phyloP scores from a whole-genome alignment of 2,797 vertebrate species.

The Ispidina picta region DNA sequence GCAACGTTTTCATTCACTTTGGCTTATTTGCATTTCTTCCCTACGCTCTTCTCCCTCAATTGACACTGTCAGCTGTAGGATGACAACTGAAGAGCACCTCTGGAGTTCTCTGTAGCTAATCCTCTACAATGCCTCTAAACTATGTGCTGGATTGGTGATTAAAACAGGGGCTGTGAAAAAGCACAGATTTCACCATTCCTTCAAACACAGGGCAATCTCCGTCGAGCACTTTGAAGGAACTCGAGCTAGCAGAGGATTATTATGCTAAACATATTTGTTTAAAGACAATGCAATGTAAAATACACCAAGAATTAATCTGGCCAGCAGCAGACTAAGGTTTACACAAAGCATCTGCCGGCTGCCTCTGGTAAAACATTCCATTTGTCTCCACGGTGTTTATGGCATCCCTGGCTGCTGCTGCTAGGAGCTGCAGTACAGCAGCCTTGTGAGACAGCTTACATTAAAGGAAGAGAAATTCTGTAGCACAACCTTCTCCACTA shows the following conservation, averaged over 20 bases:
- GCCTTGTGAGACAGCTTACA: conserved; percentile 14
- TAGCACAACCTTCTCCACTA: neutral
- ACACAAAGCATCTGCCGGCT: conserved; percentile 38
- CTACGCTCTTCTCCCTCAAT: conserved; percentile 1
- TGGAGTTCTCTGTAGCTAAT: conserved; percentile 32
- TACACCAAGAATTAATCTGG: neutral
- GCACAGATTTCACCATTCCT: neutral
- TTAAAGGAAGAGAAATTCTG: conserved; percentile 41
- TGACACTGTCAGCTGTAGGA: conserved; percentile 22
- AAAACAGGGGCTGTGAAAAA: conserved; percentile 9
- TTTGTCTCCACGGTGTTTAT: conserved; percentile 46
- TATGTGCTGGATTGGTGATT: neutral
- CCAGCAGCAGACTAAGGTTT: conserved; percentile 13
- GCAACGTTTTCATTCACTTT: neutral
- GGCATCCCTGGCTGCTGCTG: conserved; percentile 39
- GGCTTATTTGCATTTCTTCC: conserved; percentile 36
- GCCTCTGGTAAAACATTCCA: conserved; percentile 43
- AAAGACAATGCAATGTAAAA: neutral
- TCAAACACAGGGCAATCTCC: neutral
- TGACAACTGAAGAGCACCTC: conserved; percentile 47
- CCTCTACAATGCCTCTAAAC: conserved; percentile 1
- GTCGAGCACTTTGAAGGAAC: neutral
- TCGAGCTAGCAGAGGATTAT: conserved; percentile 4
- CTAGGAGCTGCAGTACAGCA: conserved; percentile 24
- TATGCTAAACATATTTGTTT: conserved; percentile 8